Conservation (phyloP, 1,140 invertebrate genomes). For the Dufourea novaeangliae region DNA sequence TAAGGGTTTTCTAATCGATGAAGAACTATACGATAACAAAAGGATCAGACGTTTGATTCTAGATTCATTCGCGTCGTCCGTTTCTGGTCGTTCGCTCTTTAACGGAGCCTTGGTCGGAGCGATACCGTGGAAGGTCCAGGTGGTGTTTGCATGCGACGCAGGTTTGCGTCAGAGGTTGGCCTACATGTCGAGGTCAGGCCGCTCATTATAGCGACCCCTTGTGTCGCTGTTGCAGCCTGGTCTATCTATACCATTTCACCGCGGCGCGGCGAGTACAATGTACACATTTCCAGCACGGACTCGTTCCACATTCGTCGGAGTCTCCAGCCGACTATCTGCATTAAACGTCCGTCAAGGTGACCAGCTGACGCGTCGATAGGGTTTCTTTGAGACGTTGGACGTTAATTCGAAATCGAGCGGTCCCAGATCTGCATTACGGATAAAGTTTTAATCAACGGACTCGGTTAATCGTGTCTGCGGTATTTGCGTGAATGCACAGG, state of each 20-base stretch:
- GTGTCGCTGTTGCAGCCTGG: constrained; percentile 58
- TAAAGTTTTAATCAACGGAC: too few species aligned
- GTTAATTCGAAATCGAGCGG: too few species aligned
- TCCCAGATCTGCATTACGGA: too few species aligned
- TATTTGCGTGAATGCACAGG: too few species aligned
- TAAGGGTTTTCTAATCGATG: too few species aligned
- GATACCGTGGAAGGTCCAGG: constrained; percentile 50
- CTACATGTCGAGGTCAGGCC: constrained; percentile 75
- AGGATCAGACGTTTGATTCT: too few species aligned
- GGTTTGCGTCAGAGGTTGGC: constrained; percentile 71
- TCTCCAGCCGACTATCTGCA: not conserved
- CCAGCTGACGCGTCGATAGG: not conserved
- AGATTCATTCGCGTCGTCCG: not conserved
- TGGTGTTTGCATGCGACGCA: constrained; percentile 62
- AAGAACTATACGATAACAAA: too few species aligned
- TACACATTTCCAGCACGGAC: constrained; percentile 60
- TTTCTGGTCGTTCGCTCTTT: constrained; percentile 59
- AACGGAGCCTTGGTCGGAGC: constrained; percentile 47
- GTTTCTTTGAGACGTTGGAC: too few species aligned
- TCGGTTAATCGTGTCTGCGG: too few species aligned
- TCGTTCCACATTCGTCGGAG: constrained; percentile 46
- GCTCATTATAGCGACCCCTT: constrained; percentile 76
- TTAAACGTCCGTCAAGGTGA: constrained; percentile 1
- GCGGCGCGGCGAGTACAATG: constrained; percentile 65
- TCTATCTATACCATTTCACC: constrained; percentile 65